phyloP scores from a whole-genome alignment of 92 coral and sea anemone genomes.

The Epizoanthus ramosus region DNA sequence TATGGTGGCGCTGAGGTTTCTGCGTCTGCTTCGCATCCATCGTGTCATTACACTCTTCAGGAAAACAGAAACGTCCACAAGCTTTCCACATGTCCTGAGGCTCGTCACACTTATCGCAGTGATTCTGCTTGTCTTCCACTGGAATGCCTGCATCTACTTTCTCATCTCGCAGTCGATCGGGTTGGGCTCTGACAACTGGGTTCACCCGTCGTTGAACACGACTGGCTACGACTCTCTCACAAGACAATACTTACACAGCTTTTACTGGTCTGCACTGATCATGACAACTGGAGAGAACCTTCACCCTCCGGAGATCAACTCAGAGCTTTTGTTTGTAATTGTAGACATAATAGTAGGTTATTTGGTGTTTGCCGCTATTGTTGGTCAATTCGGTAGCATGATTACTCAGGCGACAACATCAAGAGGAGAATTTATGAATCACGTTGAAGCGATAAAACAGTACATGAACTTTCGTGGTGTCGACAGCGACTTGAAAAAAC shows the following conservation, averaged over 20 bases:
- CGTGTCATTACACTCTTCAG: slow-evolving; percentile 66
- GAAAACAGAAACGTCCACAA: slow-evolving; percentile 64
- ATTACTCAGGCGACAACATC: slow-evolving; percentile 74
- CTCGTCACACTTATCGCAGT: slow-evolving; percentile 54
- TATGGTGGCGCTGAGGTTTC: slow-evolving; percentile 56
- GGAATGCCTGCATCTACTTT: slow-evolving; percentile 89
- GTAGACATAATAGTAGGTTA: slow-evolving; percentile 74
- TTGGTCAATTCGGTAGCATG: slow-evolving; percentile 88
- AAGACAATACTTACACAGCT: slow-evolving; percentile 80
- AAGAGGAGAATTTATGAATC: slow-evolving; percentile 71
- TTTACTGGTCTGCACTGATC: slow-evolving; percentile 80
- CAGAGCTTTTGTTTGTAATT: slow-evolving; percentile 74
- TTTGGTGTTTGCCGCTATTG: slow-evolving; percentile 80
- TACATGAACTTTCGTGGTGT: slow-evolving; percentile 71
- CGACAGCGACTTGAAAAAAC: slow-evolving; percentile 66
- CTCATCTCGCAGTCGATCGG: slow-evolving; percentile 77
- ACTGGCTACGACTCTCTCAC: slow-evolving; percentile 58
- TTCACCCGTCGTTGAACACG: slow-evolving; percentile 64
- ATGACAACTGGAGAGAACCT: slow-evolving; percentile 85
- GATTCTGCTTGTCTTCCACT: slow-evolving; percentile 80
- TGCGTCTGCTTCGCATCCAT: slow-evolving; percentile 70
- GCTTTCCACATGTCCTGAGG: slow-evolving; percentile 71
- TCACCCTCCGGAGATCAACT: slow-evolving; percentile 80
- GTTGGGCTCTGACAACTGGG: slow-evolving; percentile 88
- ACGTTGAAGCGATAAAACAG: slow-evolving; percentile 70